phyloP scores from a whole-genome alignment of 2,113 vertebrate species.

The Calidris pugnax region DNA sequence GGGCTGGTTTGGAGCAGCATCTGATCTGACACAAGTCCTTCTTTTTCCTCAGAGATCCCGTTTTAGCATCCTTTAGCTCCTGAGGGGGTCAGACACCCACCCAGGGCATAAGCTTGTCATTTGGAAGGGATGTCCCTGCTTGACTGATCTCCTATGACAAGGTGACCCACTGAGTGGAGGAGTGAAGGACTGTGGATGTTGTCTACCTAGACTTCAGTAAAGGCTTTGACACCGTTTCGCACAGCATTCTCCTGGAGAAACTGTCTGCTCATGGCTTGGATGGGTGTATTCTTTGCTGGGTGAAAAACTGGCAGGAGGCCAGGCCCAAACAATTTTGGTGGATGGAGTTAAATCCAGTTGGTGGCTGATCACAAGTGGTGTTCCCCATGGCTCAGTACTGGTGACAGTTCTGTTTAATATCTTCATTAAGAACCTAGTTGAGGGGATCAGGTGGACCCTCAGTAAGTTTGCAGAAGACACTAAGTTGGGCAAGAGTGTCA shows the following conservation, averaged over 20 bases:
- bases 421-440: neutral
- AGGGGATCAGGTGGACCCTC: neutral
- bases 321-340: neutral
- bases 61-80: neutral
- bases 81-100: too few relatives aligned
- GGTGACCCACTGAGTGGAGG: neutral
- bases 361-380: neutral
- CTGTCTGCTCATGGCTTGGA: neutral
- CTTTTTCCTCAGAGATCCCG: neutral
- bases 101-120: rapidly evolving
- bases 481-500: neutral
- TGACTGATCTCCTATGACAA: neutral
- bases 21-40: neutral
- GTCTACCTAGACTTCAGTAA: neutral
- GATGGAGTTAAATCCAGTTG: neutral
- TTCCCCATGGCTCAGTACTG: neutral
- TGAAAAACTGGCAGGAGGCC: neutral
- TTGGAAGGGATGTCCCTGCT: neutral
- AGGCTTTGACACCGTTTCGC: neutral
- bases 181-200: neutral
- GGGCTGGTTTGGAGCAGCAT: neutral
- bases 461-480: neutral
- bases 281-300: neutral
- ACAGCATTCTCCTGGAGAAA: neutral
- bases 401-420: neutral